These are phyloP conservation scores for Tachysurus fulvidraco DNA, from an alignment of 2,113 vertebrate genomes.

Conservation along the genomic window DNA sequence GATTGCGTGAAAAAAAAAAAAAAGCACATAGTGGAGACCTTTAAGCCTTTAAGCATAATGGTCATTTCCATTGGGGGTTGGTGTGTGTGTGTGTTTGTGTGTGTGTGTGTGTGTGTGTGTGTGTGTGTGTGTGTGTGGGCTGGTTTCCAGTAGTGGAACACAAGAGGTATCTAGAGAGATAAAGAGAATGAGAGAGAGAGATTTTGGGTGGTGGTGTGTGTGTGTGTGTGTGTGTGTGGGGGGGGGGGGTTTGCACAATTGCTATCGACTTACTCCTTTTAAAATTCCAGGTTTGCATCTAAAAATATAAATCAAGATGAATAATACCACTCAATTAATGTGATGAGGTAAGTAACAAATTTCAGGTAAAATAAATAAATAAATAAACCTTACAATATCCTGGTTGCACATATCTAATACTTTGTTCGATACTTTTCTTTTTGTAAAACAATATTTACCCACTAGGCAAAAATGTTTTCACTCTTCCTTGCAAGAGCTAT, in stretches of 20 bases:
- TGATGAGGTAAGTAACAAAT: too few species aligned
- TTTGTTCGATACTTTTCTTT: not conserved
- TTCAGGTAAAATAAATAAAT: not conserved
- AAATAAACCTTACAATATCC: not conserved
- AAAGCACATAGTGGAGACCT: not conserved
- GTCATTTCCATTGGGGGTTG: constrained; percentile 37
- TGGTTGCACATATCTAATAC: not conserved
- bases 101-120: constrained; percentile 32
- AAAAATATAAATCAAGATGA: too few species aligned
- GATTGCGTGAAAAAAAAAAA: not conserved
- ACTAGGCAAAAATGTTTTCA: not conserved
- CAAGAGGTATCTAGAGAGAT: not conserved
- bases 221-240: too few species aligned
- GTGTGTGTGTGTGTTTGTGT: constrained; percentile 10
- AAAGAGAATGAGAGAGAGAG: too few species aligned
- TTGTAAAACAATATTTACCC: not conserved
- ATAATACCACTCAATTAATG: too few species aligned
- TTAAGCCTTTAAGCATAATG: constrained; percentile 12
- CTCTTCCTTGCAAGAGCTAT: not conserved
- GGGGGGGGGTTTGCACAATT: not conserved
- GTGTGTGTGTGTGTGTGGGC: constrained; percentile 31
- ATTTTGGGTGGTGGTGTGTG: too few species aligned
- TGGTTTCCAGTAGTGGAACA: constrained; percentile 41
- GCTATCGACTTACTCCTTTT: not conserved
- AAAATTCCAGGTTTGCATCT: too few species aligned